A percentile compares a stretch with the other conserved stretches of the same genome.
phyloP scores from a whole-genome alignment of 2,113 vertebrate species.

The Cynocephalus volans region DNA sequence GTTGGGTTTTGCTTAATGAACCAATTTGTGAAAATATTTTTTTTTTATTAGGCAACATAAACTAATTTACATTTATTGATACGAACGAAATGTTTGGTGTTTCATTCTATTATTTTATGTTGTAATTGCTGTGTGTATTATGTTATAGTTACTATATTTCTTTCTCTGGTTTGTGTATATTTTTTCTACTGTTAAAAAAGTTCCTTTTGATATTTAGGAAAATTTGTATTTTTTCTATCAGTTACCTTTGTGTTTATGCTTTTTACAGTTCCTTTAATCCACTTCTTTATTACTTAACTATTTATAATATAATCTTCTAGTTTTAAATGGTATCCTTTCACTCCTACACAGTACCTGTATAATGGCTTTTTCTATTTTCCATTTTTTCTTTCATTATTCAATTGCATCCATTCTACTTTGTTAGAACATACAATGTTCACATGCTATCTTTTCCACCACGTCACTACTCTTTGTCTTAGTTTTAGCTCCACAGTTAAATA shows the following conservation, averaged over 20 bases:
- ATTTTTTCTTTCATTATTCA: not conserved
- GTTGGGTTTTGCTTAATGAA: not conserved
- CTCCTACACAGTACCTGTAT: not conserved
- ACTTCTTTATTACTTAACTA: not conserved
- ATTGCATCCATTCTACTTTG: constrained; percentile 12
- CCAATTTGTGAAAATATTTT: not conserved
- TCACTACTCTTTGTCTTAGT: not conserved
- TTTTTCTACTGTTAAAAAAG: not conserved
- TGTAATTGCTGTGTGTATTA: not conserved
- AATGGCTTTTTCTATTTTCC: not conserved
- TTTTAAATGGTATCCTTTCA: not conserved
- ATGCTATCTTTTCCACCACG: not conserved
- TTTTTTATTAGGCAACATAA: not conserved
- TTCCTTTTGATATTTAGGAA: not conserved
- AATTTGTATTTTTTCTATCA: not conserved
- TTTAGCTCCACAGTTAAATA: not conserved
- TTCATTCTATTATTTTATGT: not conserved
- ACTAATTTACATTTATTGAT: not conserved
- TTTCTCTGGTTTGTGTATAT: not conserved
- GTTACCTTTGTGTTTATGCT: not conserved
- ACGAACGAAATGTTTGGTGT: not conserved
- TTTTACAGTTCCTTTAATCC: not conserved
- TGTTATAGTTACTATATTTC: constrained; percentile 21
- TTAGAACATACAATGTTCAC: not conserved
- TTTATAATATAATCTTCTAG: not conserved